A percentile compares a stretch with the other conserved stretches of the same genome.
Conservation (phyloP, 2,888 invertebrate species). For the Leucophora obtusa region DNA sequence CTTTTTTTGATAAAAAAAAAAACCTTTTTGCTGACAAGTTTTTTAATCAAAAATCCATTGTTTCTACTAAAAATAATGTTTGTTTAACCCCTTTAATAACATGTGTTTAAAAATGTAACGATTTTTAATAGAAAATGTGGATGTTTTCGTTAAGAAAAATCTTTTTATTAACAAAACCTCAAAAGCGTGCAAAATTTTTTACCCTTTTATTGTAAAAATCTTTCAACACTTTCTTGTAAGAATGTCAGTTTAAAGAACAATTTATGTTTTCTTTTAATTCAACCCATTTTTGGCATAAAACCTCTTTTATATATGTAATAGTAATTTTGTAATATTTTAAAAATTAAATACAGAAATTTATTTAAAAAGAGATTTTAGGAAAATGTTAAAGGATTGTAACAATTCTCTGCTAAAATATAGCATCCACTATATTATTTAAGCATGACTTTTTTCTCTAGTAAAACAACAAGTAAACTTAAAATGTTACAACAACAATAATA, state of each 20-base stretch:
- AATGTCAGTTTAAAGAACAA: neutral
- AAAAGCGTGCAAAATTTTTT: slow-evolving; percentile 43
- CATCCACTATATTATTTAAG: too few relatives aligned
- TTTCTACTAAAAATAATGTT: slow-evolving; percentile 4
- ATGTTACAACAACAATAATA: too few relatives aligned
- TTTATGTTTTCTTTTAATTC: neutral
- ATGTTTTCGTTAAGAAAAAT: neutral
- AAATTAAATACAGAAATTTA: too few relatives aligned
- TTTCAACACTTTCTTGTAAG: neutral
- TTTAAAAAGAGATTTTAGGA: too few relatives aligned
- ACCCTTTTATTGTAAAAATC: neutral
- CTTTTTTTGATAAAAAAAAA: neutral
- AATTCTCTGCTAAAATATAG: too few relatives aligned
- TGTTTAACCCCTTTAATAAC: slow-evolving; percentile 19
- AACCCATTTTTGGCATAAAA: neutral
- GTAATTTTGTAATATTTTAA: too few relatives aligned
- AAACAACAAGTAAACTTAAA: too few relatives aligned
- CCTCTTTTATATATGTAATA: too few relatives aligned
- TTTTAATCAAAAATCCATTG: neutral
- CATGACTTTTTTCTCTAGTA: too few relatives aligned
- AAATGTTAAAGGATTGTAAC: too few relatives aligned
- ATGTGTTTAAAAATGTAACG: neutral
- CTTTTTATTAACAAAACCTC: slow-evolving; percentile 6
- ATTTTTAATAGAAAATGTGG: slow-evolving; percentile 1
- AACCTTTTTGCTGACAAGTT: slow-evolving; percentile 5